These are phyloP conservation scores for Troides aeacus DNA, from an alignment of 2,888 invertebrate species.

Conservation along the genomic window DNA sequence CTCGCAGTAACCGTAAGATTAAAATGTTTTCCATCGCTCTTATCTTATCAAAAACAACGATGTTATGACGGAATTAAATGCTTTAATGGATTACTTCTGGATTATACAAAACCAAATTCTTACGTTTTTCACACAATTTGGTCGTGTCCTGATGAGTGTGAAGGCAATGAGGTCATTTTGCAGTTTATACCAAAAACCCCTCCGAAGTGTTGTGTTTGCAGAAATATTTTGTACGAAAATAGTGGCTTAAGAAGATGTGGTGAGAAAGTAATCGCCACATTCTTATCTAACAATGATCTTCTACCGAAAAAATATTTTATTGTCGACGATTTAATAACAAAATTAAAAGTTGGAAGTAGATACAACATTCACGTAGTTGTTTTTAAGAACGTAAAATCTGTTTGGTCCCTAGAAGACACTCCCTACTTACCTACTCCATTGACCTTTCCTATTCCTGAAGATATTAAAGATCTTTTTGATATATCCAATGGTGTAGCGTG, in stretches of 20 bases:
- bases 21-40: conserved; percentile 48
- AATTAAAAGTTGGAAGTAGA: conserved; percentile 50
- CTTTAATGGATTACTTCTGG: conserved; percentile 54
- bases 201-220: conserved; percentile 63
- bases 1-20: conserved; percentile 54
- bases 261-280: conserved; percentile 57
- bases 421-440: conserved; percentile 46
- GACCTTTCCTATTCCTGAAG: conserved; percentile 47
- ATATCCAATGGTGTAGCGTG: conserved; percentile 58
- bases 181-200: conserved; percentile 61
- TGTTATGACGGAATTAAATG: conserved; percentile 50
- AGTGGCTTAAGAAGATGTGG: conserved; percentile 65
- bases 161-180: conserved; percentile 63
- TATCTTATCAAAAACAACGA: conserved; percentile 41
- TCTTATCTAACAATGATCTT: conserved; percentile 45
- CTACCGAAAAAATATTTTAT: conserved; percentile 50
- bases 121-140: conserved; percentile 69
- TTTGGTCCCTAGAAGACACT: conserved; percentile 59
- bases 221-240: conserved; percentile 63
- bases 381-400: conserved; percentile 48
- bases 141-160: conserved; percentile 74
- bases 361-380: conserved; percentile 51
- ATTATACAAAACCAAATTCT: conserved; percentile 53
- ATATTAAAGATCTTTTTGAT: conserved; percentile 52
- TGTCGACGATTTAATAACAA: conserved; percentile 57